Evolutionary conservation across 2,113 vertebrate genomes (phyloP).

Genomic region (Calonectris borealis): DNA sequence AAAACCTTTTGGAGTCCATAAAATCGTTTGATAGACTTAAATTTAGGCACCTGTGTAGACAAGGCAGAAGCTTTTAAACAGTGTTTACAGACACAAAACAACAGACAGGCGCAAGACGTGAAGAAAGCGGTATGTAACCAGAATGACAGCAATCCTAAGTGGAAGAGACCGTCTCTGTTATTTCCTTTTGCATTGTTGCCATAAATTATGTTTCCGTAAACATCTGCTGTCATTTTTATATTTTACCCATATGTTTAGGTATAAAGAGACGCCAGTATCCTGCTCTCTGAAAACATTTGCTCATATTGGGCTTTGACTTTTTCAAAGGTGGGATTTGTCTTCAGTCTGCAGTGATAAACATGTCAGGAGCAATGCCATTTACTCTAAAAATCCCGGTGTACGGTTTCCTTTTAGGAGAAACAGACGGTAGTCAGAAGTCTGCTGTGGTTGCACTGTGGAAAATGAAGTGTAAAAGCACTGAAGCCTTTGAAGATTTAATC

Average conservation of each 20-base stretch:
- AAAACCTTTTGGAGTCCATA: not conserved
- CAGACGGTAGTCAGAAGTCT: not conserved
- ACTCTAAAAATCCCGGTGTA: not conserved
- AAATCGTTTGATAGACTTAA: not conserved
- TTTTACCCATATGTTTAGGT: slow-evolving; percentile 7
- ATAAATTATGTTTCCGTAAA: slow-evolving; percentile 25
- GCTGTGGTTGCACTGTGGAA: not conserved
- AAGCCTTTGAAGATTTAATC: not conserved
- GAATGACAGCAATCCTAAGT: not conserved
- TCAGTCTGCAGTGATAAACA: not conserved
- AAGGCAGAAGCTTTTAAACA: not conserved
- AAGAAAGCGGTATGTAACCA: not conserved
- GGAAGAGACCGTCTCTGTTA: slow-evolving; percentile 29
- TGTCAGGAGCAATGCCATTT: not conserved
- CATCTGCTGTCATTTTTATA: not conserved
- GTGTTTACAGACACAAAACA: not conserved
- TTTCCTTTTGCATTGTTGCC: slow-evolving; percentile 45
- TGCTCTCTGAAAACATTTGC: slow-evolving; percentile 42
- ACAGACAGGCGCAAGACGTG: not conserved
- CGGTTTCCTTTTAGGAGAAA: not conserved
- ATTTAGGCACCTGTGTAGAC: not conserved
- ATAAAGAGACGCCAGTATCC: slow-evolving; percentile 10
- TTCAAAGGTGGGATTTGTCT: slow-evolving; percentile 3
- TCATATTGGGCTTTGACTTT: not conserved
- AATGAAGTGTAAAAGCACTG: not conserved